These are phyloP conservation scores for Trichomycterus rosablanca DNA, from an alignment of 2,113 vertebrate species.

Conservation along the genomic window DNA sequence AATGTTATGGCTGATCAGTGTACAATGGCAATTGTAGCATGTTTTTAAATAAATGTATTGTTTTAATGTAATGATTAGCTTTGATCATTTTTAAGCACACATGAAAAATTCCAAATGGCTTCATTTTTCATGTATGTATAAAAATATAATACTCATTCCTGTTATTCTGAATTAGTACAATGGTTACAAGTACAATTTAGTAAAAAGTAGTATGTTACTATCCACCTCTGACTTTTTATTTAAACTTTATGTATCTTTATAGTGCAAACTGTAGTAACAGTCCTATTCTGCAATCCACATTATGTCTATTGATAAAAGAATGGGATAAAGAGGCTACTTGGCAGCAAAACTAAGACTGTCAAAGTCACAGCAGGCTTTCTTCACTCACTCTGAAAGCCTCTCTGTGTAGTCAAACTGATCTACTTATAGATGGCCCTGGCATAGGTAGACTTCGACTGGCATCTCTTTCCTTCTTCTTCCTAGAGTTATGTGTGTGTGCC, in stretches of 20 bases:
- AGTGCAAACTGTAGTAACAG: neutral
- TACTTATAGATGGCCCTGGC: constrained; percentile 31
- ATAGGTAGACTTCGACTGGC: constrained; percentile 42
- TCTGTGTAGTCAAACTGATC: constrained; percentile 12
- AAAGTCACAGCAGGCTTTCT: constrained; percentile 4
- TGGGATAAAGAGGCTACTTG: constrained; percentile 15
- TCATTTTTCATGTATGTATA: too few species aligned
- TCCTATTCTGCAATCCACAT: constrained; percentile 17
- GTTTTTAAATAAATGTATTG: too few species aligned
- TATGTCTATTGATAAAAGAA: constrained; percentile 16
- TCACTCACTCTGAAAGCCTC: constrained; percentile 15
- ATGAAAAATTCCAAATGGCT: too few species aligned
- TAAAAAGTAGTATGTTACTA: too few species aligned
- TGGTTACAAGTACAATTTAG: too few species aligned
- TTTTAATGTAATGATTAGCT: too few species aligned
- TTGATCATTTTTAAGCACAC: too few species aligned
- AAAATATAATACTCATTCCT: too few species aligned
- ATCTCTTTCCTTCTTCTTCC: constrained; percentile 42
- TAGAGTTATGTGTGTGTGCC: constrained; percentile 44
- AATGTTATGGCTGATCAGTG: too few species aligned
- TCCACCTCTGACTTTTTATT: too few species aligned
- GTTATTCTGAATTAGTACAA: too few species aligned
- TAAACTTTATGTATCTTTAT: neutral
- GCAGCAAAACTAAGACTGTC: constrained; percentile 11
- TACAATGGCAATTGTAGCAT: too few species aligned